Percentiles rank a stretch among this genome's conserved stretches.
Conservation (phyloP, 2,797 vertebrate genomes). For the Decapterus maruadsi region DNA sequence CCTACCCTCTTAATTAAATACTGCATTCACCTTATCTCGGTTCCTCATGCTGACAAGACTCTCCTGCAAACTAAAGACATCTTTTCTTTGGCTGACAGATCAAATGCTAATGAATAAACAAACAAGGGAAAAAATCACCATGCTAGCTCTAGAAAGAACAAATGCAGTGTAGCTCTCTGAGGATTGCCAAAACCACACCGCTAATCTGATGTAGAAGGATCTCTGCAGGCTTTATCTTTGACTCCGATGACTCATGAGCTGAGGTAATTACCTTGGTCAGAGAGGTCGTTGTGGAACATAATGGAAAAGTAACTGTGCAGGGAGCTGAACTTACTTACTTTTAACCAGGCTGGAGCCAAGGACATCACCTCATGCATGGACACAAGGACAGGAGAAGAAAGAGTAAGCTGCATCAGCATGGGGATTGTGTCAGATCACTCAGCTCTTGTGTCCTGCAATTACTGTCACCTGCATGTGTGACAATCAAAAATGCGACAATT, state of each 20-base stretch:
- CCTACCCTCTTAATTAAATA: constrained; percentile 80
- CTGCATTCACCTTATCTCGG: constrained; percentile 73
- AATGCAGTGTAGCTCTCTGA: constrained; percentile 43
- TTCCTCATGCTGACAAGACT: constrained; percentile 70
- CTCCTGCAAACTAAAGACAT: constrained; percentile 68
- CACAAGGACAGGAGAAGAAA: constrained; percentile 10
- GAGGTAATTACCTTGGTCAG: constrained; percentile 81
- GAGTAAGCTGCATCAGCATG: constrained; percentile 12
- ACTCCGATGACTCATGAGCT: constrained; percentile 65
- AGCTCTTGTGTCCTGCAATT: constrained; percentile 46
- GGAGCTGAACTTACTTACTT: constrained; percentile 67
- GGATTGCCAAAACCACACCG: constrained; percentile 45
- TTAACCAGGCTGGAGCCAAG: constrained; percentile 43
- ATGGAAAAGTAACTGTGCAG: constrained; percentile 69
- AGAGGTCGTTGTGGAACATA: constrained; percentile 72
- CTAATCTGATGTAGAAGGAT: constrained; percentile 72
- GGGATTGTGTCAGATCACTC: constrained; percentile 31
- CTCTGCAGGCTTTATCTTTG: constrained; percentile 73
- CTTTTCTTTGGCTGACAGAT: constrained; percentile 65
- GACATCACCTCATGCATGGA: constrained; percentile 24
- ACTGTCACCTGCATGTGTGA: constrained; percentile 56
- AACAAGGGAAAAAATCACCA: constrained; percentile 62
- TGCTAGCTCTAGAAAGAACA: constrained; percentile 42
- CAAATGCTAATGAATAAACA: constrained; percentile 77
- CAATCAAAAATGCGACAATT: constrained; percentile 58